Conservation (phyloP, 2,797 vertebrate genomes). For the Sebastiscus albofasciatus region DNA sequence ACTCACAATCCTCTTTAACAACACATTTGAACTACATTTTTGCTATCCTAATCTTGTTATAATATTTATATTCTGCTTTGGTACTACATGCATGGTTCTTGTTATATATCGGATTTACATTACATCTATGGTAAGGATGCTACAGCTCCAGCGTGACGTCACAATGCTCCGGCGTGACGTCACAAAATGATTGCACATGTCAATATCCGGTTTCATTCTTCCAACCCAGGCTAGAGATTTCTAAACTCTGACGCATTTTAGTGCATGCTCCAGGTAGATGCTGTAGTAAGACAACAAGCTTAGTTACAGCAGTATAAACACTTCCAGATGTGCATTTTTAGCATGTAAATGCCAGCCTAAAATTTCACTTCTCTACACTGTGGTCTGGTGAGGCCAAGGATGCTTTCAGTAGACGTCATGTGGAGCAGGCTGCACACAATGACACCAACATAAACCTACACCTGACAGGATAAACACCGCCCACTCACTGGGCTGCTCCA, state of each 20-base stretch:
- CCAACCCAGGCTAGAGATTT: too few relatives aligned
- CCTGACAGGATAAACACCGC: background rate
- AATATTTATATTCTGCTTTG: background rate
- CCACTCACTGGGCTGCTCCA: background rate
- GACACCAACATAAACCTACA: background rate
- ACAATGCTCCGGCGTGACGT: too few relatives aligned
- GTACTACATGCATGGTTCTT: background rate
- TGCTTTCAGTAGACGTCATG: background rate
- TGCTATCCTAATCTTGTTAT: background rate
- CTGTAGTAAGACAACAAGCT: background rate
- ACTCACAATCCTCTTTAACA: too few relatives aligned
- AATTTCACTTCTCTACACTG: background rate
- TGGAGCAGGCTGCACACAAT: background rate
- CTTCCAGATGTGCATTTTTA: background rate
- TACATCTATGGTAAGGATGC: background rate
- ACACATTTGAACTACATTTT: background rate
- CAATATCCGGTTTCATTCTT: too few relatives aligned
- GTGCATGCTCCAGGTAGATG: background rate
- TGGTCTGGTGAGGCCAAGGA: background rate
- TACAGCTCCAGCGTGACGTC: too few relatives aligned
- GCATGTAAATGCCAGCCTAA: background rate
- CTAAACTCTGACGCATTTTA: too few relatives aligned
- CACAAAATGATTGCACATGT: too few relatives aligned
- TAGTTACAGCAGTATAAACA: background rate
- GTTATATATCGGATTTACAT: background rate